Conservation (phyloP, 2,888 invertebrate species). For the Thera britannica region DNA sequence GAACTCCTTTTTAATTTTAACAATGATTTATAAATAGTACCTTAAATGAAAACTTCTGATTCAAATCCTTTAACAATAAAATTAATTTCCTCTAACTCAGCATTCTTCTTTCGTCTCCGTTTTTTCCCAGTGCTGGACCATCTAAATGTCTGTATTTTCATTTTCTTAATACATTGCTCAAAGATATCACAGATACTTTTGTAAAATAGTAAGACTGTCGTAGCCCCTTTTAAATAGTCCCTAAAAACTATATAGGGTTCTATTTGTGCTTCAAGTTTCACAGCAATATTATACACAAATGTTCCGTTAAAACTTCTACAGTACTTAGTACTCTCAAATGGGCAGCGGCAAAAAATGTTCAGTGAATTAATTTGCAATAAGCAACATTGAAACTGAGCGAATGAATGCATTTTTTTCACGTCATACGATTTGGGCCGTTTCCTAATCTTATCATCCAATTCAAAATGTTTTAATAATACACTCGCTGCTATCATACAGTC, state of each 20-base stretch:
- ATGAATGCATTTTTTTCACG: constrained; percentile 83
- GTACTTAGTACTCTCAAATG: constrained; percentile 83
- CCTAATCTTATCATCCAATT: constrained; percentile 82
- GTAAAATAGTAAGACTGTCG: constrained; percentile 66
- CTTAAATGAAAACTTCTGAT: constrained; percentile 65
- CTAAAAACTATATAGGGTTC: constrained; percentile 83
- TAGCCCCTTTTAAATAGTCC: constrained; percentile 73
- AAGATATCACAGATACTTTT: constrained; percentile 62
- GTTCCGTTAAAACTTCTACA: constrained; percentile 90
- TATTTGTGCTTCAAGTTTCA: constrained; percentile 84
- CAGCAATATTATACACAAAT: constrained; percentile 89
- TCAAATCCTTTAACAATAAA: constrained; percentile 75
- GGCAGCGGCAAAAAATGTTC: constrained; percentile 86
- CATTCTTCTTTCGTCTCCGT: constrained; percentile 55
- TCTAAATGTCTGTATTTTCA: constrained; percentile 58
- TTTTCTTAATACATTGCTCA: constrained; percentile 53
- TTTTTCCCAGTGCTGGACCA: constrained; percentile 53
- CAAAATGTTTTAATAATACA: constrained; percentile 84
- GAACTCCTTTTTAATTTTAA: no score
- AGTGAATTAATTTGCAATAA: constrained; percentile 85
- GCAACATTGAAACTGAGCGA: constrained; percentile 88
- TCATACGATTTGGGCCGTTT: constrained; percentile 84
- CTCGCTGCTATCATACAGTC: constrained; percentile 86
- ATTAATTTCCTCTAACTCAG: constrained; percentile 51
- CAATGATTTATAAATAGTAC: background rate